These are phyloP conservation scores for Istiophorus platypterus DNA, from an alignment of 2,113 vertebrate genomes.

Conservation along the genomic window DNA sequence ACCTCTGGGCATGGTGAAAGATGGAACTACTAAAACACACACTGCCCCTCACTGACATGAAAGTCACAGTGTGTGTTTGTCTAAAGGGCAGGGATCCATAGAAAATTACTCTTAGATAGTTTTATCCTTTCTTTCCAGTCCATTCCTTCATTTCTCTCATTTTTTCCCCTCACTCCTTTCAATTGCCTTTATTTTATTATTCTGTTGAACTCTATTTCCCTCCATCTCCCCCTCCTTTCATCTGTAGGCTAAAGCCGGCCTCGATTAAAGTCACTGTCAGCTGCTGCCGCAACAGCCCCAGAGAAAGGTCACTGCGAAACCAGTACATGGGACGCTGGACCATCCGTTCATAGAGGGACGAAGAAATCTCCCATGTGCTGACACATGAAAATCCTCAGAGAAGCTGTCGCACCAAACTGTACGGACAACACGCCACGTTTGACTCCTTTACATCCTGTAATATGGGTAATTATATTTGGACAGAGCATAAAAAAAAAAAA, in stretches of 20 bases:
- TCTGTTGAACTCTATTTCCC: background rate
- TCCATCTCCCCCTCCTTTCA: conserved; percentile 7
- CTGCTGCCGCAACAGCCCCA: conserved; percentile 20
- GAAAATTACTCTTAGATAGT: no score
- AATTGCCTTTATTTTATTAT: background rate
- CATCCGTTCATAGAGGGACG: background rate
- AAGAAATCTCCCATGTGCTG: background rate
- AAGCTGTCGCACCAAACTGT: no score
- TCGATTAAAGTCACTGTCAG: conserved; percentile 49
- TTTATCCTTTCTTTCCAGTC: no score
- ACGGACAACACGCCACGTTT: no score
- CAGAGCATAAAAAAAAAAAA: background rate
- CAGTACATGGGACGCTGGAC: conserved; percentile 43
- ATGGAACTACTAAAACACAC: background rate
- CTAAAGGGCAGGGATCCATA: no score
- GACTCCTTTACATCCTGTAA: no score
- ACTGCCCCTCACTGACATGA: background rate
- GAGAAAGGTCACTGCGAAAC: conserved; percentile 22
- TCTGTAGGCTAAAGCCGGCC: conserved; percentile 35
- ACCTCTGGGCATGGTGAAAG: background rate
- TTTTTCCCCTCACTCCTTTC: background rate
- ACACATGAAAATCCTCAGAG: background rate
- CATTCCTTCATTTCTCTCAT: no score
- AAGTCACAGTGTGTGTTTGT: background rate
- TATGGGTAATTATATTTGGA: background rate